These are phyloP conservation scores for Syrmaticus mikado DNA, from an alignment of 2,113 vertebrate genomes.

Conservation along the genomic window DNA sequence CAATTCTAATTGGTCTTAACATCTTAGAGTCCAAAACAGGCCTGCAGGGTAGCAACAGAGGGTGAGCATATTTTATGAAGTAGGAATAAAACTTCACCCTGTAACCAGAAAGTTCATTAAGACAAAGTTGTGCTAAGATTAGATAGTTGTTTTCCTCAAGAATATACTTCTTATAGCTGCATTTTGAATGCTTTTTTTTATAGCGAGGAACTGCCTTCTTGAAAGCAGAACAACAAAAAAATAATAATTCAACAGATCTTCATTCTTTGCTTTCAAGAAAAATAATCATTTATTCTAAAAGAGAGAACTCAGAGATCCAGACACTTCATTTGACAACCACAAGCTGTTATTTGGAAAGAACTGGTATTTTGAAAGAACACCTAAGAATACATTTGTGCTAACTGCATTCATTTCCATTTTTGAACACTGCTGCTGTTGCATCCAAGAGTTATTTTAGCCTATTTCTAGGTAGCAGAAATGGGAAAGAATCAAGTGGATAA, in stretches of 20 bases:
- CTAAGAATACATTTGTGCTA: not conserved
- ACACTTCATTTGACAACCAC: not conserved
- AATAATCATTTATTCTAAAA: not conserved
- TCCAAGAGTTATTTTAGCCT: not conserved
- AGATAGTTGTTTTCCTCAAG: not conserved
- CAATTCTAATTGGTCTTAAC: accelerated
- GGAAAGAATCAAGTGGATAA: accelerated
- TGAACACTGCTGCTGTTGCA: not conserved
- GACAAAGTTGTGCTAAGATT: accelerated
- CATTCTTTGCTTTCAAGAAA: not conserved
- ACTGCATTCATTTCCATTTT: accelerated
- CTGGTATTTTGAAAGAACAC: not conserved
- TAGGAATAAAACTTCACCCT: accelerated
- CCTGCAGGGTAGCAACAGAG: accelerated
- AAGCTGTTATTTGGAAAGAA: not conserved
- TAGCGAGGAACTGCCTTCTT: not conserved
- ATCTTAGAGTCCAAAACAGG: accelerated
- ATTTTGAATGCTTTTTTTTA: not conserved
- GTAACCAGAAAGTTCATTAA: not conserved
- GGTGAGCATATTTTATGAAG: accelerated
- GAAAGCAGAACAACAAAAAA: not conserved
- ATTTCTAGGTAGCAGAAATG: not conserved
- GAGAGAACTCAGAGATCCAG: not conserved
- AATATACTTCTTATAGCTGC: not conserved
- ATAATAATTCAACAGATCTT: not conserved